Conservation (phyloP, 2,888 invertebrate species). For the Acrobeloides nanus region DNA sequence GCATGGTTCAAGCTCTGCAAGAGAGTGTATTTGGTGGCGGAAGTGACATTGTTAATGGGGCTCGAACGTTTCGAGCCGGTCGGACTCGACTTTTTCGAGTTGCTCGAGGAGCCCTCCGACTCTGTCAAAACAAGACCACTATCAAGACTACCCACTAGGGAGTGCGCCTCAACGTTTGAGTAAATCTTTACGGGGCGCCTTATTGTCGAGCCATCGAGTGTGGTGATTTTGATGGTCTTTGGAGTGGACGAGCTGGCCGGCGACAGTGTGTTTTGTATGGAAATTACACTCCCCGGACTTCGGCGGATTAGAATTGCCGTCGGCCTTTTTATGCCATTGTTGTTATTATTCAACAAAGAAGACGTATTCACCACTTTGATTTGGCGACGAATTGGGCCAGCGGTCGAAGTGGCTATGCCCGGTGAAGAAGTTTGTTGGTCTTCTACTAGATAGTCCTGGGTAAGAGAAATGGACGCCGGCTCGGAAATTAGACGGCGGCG, state of each 20-base stretch:
- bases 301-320: conserved; percentile 15
- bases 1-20: conserved; percentile 16
- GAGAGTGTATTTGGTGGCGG: conserved; percentile 13
- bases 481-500: conserved; percentile 17
- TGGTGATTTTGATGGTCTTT: conserved; percentile 17
- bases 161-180: too few species aligned
- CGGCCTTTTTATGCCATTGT: neutral
- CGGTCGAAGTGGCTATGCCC: too few species aligned
- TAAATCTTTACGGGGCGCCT: too few species aligned
- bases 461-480: conserved; percentile 8
- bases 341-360: neutral
- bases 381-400: conserved; percentile 4
- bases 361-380: neutral
- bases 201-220: conserved; percentile 6
- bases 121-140: too few species aligned
- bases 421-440: too few species aligned
- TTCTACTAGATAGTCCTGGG: too few species aligned
- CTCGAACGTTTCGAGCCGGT: conserved; percentile 17
- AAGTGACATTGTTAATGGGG: conserved; percentile 17
- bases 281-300: conserved; percentile 10
- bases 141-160: too few species aligned
- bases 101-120: too few species aligned
- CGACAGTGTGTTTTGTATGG: conserved; percentile 6
- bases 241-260: neutral
- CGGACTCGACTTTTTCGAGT: too few species aligned